Evolutionary conservation across 2,888 invertebrate species (phyloP), one percentile per base, ranked within the genome.

Genomic region (Pteria penguin): DNA sequence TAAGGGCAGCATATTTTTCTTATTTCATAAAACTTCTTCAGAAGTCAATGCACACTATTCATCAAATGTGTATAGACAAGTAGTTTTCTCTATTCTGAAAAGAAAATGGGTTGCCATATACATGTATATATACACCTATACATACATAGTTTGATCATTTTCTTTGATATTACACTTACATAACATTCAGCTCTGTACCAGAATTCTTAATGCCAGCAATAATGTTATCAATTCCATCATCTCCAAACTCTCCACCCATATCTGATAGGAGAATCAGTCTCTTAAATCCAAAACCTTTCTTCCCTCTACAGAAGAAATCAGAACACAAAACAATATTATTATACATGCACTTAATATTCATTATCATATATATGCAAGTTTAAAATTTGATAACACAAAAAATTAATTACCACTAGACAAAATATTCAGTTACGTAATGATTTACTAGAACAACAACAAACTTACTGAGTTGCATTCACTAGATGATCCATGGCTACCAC

Each of bases 181-280:
- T 75, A 36, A 72, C 93, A 88, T 94, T 94, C 18, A 96, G 91
- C 86, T 95, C 94, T 81, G 94, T 93, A 14, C 93, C 92, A 2
- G 93, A 92, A 66, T 93, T 93, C 82, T 94, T 93, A 24, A 95
- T 92, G 33, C 94, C 94, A 60, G 93, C 90, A 27, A 95, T 90
- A 14, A 94, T 93, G 86, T 85, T 83, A n/a, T 94, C 93, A 57
- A 94, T 86, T 72, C 94, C 92, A 75, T 94, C 93, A 27, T 93
- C 91, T 69, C 93, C 93, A 62, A 93, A 91, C 24, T 90, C 87
- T 27, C 93, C 93, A 58, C 93, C 93, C 72, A 96, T 94, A 87
- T 95, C 94, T 0, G 95, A 94, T 87, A 96, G 94, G 27, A 96
- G 89, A 52, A 95, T 93, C 65, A 96, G 93, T 82, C 95, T 94